Conservation (phyloP, 2,888 invertebrate species). For the Laspeyria flexula region DNA sequence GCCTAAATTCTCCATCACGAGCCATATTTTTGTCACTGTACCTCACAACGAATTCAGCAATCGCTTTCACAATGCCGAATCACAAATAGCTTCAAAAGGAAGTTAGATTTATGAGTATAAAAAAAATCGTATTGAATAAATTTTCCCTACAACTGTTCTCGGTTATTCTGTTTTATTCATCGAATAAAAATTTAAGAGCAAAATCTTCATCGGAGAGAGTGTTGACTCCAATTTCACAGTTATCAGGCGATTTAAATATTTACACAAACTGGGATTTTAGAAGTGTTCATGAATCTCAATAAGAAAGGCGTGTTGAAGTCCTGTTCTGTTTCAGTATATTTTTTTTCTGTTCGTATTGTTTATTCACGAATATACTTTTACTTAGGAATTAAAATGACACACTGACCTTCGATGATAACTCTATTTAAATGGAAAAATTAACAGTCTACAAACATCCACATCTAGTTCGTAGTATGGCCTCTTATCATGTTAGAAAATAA, state of each 20-base stretch:
- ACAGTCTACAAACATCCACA: no score
- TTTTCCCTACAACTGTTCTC: constrained; percentile 21
- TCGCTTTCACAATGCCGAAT: constrained; percentile 34
- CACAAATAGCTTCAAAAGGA: constrained; percentile 27
- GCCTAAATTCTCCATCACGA: constrained; percentile 18
- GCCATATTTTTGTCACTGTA: constrained; percentile 14
- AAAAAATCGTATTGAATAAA: constrained; percentile 26
- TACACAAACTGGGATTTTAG: constrained; percentile 14
- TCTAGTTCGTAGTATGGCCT: no score
- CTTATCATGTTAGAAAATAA: neutral
- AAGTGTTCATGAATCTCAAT: constrained; percentile 31
- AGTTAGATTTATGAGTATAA: constrained; percentile 30
- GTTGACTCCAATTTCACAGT: constrained; percentile 40
- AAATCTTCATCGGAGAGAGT: constrained; percentile 24
- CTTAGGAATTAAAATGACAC: no score
- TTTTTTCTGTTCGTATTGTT: no score
- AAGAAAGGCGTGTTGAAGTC: constrained; percentile 6
- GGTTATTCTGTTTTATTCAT: constrained; percentile 46
- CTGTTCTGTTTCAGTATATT: no score
- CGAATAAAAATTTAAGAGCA: constrained; percentile 35
- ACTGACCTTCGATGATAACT: no score
- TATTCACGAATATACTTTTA: no score
- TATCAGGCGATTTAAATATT: constrained; percentile 39
- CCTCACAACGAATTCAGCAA: constrained; percentile 22
- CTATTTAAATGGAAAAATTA: no score